Evolutionary conservation across 2,113 vertebrate genomes (phyloP), one percentile per base, ranked within the genome.

Genomic region (Oxygymnocypris stewartii): DNA sequence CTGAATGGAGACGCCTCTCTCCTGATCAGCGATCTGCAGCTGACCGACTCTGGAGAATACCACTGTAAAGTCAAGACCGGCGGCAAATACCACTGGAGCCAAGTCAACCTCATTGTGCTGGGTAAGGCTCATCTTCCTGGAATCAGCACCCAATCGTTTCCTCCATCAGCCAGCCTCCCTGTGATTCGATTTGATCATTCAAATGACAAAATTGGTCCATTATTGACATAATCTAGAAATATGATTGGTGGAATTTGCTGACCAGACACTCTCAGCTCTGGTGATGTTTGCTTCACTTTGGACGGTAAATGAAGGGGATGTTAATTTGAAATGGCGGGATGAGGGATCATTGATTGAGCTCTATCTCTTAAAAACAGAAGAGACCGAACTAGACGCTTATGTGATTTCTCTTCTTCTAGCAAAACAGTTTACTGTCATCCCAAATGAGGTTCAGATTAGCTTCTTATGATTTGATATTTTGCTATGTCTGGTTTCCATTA

Each of bases 51-150:
- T 0, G 97, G 98, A 67, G 94, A 95, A 18, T 99, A 99, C 92
- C 95, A 94, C 63, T 99, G 98, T 89, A 99, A 99, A 93, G 98
- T 99, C 88, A 99, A 99, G 92, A 97, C 96, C 0, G 97, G 96
- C 0, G 98, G 97, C 11, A 96, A 96, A 90, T 98, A 97, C 8
- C 94, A 96, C 57, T 99, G 97, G 98, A 95, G 91, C 90, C 94
- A 93, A 54, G 96, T 99, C 94, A 96, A 95, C 91, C 95, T 99
- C 86, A 95, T 96, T 88, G 97, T 99, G 73, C 93, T 99, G 90
- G 97, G 98, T 99, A 92, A 96, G 96, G 6, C 44, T 65, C 77
- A 5, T 63, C 63, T 82, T 84, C 78, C 85, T 88, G 84, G 88
- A 88, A 92, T 93, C 94, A 92, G 90, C 90, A 88, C 82, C 87